These are phyloP conservation scores for Boulengeromyrus knoepffleri DNA, from an alignment of 2,113 vertebrate species.

Conservation along the genomic window DNA sequence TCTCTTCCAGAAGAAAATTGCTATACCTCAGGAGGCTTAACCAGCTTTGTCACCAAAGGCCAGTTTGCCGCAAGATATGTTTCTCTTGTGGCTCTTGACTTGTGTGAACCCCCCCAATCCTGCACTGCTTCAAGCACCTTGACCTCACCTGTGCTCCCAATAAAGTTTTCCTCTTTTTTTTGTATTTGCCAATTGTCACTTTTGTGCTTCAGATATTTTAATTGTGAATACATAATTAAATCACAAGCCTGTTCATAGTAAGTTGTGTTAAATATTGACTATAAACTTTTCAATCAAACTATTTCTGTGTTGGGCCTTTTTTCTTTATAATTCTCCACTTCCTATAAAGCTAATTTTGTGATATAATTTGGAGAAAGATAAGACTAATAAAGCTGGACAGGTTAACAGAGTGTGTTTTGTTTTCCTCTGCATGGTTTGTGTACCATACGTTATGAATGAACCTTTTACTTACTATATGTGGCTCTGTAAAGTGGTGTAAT, in stretches of 20 bases:
- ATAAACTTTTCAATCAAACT: slow-evolving; percentile 43
- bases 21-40: not conserved
- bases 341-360: slow-evolving; percentile 48
- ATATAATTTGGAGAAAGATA: slow-evolving; percentile 42
- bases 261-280: slow-evolving; percentile 45
- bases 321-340: slow-evolving; percentile 41
- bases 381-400: not conserved
- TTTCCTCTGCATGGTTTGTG: not conserved
- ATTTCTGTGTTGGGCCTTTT: slow-evolving; percentile 45
- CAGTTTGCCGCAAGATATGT: not conserved
- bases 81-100: not conserved
- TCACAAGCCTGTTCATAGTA: slow-evolving; percentile 11
- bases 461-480: not conserved
- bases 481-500: not conserved
- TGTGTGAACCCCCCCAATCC: not conserved
- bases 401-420: not conserved
- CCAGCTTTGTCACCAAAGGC: not conserved
- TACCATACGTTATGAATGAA: not conserved
- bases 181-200: slow-evolving; percentile 23
- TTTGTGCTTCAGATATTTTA: slow-evolving; percentile 3
- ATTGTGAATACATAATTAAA: slow-evolving; percentile 41
- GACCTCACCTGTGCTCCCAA: not conserved
- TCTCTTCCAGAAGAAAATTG: not conserved
- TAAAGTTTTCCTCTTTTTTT: not conserved
- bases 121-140: not conserved